Percentiles rank a stretch among this genome's conserved stretches.
Conservation (phyloP, 1,140 invertebrate species). For the Platyscapa corneri region DNA sequence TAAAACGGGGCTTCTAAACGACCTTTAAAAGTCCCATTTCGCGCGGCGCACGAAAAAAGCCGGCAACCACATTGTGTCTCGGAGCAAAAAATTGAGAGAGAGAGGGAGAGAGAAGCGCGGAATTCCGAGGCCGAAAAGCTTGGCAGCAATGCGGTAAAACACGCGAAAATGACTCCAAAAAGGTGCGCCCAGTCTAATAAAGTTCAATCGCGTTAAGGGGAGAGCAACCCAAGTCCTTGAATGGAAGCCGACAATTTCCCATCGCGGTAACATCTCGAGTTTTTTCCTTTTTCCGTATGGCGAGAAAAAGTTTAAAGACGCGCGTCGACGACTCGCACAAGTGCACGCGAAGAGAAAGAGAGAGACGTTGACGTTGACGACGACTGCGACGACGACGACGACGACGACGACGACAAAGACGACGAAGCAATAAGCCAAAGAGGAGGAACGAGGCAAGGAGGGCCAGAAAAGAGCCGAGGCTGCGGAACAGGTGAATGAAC, state of each 20-base stretch:
- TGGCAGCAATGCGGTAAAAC: no score
- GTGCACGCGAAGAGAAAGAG: no score
- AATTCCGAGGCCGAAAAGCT: not conserved
- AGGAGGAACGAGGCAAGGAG: not conserved
- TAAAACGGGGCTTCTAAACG: no score
- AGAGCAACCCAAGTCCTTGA: conserved; percentile 22
- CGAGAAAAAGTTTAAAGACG: conserved; percentile 60
- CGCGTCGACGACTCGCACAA: conserved; percentile 49
- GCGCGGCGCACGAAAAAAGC: no score
- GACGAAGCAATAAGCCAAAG: conserved; percentile 27
- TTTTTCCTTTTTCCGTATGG: conserved; percentile 53
- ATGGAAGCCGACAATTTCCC: conserved; percentile 36
- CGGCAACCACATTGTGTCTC: no score
- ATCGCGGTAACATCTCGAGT: not conserved
- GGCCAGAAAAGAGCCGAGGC: conserved; percentile 5
- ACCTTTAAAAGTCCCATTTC: no score
- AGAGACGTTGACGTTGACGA: not conserved
- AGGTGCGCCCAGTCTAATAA: not conserved
- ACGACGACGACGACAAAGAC: not conserved
- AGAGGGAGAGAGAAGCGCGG: no score
- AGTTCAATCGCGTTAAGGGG: conserved; percentile 13
- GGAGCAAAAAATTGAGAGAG: no score
- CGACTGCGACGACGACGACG: no score
- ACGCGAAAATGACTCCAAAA: no score
- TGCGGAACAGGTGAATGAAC: conserved; percentile 71